Evolutionary conservation across 2,797 vertebrate genomes (phyloP).

Genomic region (Molossus alvarezi): DNA sequence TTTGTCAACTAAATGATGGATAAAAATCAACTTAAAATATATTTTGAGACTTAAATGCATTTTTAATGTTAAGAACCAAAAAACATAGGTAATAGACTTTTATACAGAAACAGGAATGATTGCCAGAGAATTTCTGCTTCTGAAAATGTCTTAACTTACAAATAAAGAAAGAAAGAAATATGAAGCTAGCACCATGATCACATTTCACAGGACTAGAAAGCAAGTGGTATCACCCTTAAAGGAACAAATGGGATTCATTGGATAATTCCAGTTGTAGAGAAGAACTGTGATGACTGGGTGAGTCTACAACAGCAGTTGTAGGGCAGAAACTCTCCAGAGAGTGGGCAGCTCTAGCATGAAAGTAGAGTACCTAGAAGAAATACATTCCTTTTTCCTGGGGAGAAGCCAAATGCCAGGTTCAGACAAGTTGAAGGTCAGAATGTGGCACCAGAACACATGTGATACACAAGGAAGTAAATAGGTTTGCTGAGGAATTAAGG

Average conservation of each 20-base stretch:
- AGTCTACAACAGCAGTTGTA: background rate
- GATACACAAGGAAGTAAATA: background rate
- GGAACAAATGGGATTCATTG: background rate
- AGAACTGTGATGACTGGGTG: background rate
- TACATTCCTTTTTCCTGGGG: background rate
- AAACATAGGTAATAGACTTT: slow-evolving; percentile 47
- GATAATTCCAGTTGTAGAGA: slow-evolving; percentile 36
- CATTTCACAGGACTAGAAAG: slow-evolving; percentile 34
- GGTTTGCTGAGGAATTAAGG: background rate
- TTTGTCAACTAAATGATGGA: slow-evolving; percentile 40
- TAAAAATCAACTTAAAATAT: slow-evolving; percentile 51
- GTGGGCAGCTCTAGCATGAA: background rate
- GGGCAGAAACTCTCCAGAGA: background rate
- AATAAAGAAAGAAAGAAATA: slow-evolving; percentile 33
- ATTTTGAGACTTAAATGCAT: slow-evolving; percentile 58
- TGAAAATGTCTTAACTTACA: slow-evolving; percentile 64
- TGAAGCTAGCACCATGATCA: background rate
- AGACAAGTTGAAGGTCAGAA: background rate
- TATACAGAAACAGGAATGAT: slow-evolving; percentile 57
- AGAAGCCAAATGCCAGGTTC: slow-evolving; percentile 13
- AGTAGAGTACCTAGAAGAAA: slow-evolving; percentile 28
- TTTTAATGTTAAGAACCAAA: slow-evolving; percentile 65
- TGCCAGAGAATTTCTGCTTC: slow-evolving; percentile 26
- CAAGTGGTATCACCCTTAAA: slow-evolving; percentile 2
- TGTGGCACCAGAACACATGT: background rate